A percentile compares a stretch with the other conserved stretches of the same genome.
phyloP scores from a whole-genome alignment of 2,113 vertebrate genomes.

The Psittacus erithacus region DNA sequence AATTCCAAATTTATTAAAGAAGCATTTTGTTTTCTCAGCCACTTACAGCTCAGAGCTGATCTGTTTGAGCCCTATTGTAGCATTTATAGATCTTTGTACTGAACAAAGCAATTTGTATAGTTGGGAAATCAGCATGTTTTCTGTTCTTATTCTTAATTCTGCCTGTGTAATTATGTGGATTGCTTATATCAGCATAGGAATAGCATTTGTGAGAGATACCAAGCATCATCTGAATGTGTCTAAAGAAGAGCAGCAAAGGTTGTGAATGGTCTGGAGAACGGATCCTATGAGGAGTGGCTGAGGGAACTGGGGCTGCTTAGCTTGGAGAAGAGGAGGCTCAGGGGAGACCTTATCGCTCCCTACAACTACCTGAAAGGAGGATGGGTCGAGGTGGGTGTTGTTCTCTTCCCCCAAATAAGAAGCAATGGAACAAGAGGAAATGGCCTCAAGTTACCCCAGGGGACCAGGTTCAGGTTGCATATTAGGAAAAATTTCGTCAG shows the following conservation, averaged over 20 bases:
- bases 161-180: neutral
- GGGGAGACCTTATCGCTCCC: neutral
- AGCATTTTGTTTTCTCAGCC: neutral
- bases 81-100: neutral
- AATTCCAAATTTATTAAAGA: neutral
- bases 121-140: neutral
- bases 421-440: neutral
- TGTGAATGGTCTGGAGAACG: neutral
- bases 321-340: neutral
- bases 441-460: neutral
- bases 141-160: neutral
- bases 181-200: neutral
- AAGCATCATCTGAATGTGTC: neutral
- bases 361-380: neutral
- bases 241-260: neutral
- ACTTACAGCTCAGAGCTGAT: neutral
- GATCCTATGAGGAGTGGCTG: neutral
- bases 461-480: neutral
- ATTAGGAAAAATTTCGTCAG: neutral
- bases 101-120: neutral
- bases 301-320: neutral
- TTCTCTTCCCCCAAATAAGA: neutral
- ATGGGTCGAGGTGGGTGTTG: rapidly evolving
- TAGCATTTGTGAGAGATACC: neutral
- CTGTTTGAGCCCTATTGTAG: neutral